These are phyloP conservation scores for Hydrozoanthus gracilis DNA, from an alignment of 92 coral and sea anemone species.

Conservation along the genomic window DNA sequence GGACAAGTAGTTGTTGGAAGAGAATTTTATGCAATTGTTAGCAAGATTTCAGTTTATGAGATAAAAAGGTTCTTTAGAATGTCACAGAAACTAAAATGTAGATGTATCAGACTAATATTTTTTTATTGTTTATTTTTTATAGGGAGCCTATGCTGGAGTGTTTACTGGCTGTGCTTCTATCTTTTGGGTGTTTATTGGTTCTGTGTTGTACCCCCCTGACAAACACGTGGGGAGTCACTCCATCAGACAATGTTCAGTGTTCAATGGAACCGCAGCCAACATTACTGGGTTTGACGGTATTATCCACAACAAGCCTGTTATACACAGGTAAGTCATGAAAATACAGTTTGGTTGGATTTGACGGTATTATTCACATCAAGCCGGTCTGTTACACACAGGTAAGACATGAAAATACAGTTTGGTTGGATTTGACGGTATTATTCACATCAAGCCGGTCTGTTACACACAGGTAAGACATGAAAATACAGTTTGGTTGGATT, in stretches of 20 bases:
- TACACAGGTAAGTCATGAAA: no score
- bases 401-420: no score
- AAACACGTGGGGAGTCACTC: constrained; percentile 80
- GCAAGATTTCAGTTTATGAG: background rate
- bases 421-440: background rate
- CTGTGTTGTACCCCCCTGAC: constrained; percentile 79
- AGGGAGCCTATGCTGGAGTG: constrained; percentile 89
- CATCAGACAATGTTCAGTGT: constrained; percentile 65
- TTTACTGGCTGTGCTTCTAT: constrained; percentile 68
- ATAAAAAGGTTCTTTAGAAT: background rate
- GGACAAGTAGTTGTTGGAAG: background rate
- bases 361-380: no score
- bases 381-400: no score
- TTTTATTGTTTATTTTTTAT: background rate
- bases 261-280: constrained; percentile 29
- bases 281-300: background rate
- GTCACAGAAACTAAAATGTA: background rate
- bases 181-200: constrained; percentile 80
- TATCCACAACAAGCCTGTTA: no score
- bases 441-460: background rate
- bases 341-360: no score
- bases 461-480: no score
- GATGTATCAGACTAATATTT: no score
- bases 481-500: no score
- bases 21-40: background rate